Evolutionary conservation across 2,113 vertebrate genomes (phyloP).

Genomic region (Leptosomus discolor): DNA sequence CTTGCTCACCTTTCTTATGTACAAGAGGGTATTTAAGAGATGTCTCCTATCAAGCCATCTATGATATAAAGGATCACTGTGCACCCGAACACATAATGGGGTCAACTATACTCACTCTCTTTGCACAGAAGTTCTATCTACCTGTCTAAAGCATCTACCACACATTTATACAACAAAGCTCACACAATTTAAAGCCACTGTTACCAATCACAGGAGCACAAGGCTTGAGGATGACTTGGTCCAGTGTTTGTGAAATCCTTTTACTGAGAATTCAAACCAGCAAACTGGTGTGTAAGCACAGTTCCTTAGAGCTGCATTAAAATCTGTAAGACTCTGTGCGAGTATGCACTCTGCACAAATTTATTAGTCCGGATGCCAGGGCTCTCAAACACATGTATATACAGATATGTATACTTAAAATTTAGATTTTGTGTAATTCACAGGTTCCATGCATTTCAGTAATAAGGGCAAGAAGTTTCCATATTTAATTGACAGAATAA

Average conservation of each 20-base stretch:
- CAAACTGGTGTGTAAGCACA: fast-evolving
- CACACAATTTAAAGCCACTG: not conserved
- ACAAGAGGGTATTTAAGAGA: not conserved
- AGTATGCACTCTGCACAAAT: not conserved
- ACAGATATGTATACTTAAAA: not conserved
- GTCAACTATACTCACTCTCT: not conserved
- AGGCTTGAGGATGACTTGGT: not conserved
- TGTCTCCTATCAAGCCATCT: not conserved
- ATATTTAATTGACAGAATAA: not conserved
- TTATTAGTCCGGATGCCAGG: not conserved
- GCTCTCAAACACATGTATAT: not conserved
- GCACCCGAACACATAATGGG: not conserved
- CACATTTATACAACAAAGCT: not conserved
- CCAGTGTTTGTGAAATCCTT: not conserved
- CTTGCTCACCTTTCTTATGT: not conserved
- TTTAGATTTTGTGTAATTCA: not conserved
- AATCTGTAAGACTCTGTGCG: not conserved
- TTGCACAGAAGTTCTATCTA: not conserved
- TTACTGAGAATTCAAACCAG: not conserved
- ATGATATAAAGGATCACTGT: not conserved
- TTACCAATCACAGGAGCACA: not conserved
- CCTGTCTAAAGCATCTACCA: not conserved
- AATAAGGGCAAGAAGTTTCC: not conserved
- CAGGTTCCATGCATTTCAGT: not conserved
- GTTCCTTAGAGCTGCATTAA: not conserved